A percentile compares a stretch with the other conserved stretches of the same genome.
Conservation (phyloP, 2,113 vertebrate species). For the Corynorhinus townsendii region DNA sequence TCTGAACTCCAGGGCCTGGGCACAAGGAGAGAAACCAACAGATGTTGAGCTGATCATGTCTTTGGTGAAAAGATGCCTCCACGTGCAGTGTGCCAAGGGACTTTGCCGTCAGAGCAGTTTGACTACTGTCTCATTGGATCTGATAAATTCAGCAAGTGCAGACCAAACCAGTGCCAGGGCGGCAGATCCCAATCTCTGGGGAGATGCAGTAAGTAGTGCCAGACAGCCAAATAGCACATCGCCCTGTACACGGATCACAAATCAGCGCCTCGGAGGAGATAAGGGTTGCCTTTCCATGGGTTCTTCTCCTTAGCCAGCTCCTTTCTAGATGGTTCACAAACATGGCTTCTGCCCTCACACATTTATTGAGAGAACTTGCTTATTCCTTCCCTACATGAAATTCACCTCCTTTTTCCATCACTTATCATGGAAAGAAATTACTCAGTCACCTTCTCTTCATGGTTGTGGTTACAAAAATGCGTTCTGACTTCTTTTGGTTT, state of each 20-base stretch:
- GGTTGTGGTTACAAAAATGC: not conserved
- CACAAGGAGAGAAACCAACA: not conserved
- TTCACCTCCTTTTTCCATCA: not conserved
- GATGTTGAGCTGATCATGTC: not conserved
- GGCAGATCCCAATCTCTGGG: not conserved
- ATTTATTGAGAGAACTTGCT: not conserved
- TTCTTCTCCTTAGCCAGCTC: not conserved
- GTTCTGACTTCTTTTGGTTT: not conserved
- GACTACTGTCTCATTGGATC: not conserved
- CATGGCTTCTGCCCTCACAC: not conserved
- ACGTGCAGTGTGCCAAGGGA: not conserved
- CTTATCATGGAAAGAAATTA: not conserved
- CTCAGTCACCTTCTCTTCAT: not conserved
- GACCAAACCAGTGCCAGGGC: not conserved
- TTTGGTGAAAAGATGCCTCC: not conserved
- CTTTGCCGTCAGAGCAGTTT: not conserved
- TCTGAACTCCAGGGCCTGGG: not conserved
- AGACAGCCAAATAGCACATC: not conserved
- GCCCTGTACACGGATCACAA: not conserved
- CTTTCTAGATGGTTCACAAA: not conserved
- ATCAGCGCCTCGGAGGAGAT: not conserved
- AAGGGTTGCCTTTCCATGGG: not conserved
- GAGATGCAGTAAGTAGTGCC: not conserved
- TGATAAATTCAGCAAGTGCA: conserved; percentile 8
- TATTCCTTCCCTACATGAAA: not conserved